Conservation (phyloP, 2,113 vertebrate species). For the Rallus limicola region DNA sequence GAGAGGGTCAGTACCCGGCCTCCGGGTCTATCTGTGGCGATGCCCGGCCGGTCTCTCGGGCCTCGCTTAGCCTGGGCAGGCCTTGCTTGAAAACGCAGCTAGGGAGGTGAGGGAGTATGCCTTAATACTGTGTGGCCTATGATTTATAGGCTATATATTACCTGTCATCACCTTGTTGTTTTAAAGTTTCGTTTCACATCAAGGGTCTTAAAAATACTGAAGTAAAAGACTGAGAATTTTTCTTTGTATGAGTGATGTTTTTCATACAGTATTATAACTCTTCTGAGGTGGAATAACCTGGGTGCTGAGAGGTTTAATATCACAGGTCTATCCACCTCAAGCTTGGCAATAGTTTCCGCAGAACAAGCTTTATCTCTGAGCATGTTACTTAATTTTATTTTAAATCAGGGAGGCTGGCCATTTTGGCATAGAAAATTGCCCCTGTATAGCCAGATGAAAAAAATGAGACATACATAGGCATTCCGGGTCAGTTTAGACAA, state of each 20-base stretch:
- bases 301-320: neutral
- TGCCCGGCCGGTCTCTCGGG: neutral
- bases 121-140: accelerated
- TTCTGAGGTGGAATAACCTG: neutral
- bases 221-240: neutral
- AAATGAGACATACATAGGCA: neutral
- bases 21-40: neutral
- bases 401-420: neutral
- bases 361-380: neutral
- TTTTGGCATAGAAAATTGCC: neutral
- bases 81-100: neutral
- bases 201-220: neutral
- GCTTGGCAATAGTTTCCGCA: neutral
- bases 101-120: neutral
- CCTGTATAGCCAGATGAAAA: neutral
- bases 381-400: accelerated
- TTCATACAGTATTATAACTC: neutral
- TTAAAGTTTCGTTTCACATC: neutral
- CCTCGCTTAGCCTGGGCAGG: neutral
- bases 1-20: too few species aligned
- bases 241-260: neutral
- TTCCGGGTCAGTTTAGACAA: neutral
- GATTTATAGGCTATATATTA: neutral
- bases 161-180: neutral
- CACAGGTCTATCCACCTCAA: accelerated